Conservation (phyloP, 37 sponge, comb jelly and placozoan species). For the Petrosia ficiformis region DNA sequence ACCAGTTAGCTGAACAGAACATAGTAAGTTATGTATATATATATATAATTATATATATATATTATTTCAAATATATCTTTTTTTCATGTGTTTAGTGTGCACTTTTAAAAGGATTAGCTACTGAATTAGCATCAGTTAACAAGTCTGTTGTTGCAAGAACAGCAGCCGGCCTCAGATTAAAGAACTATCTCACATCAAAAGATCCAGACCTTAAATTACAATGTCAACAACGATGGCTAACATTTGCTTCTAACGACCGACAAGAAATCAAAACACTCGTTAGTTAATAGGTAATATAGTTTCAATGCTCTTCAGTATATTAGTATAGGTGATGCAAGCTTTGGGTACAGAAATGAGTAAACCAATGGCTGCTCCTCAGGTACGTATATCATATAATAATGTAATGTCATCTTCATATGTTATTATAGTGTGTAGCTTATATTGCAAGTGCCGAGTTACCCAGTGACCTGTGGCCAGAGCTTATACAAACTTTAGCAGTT, state of each 20-base stretch:
- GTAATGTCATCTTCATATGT: not conserved
- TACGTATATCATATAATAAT: not conserved
- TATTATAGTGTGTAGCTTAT: constrained; percentile 84
- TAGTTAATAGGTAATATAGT: constrained; percentile 7
- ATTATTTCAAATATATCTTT: not conserved
- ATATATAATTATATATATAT: not conserved
- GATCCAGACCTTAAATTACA: constrained; percentile 53
- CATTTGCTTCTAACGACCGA: constrained; percentile 48
- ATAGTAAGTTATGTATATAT: constrained; percentile 36
- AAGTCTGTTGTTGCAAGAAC: constrained; percentile 68
- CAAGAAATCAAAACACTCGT: constrained; percentile 75
- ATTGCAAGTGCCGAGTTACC: constrained; percentile 93
- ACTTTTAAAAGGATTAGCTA: constrained; percentile 76
- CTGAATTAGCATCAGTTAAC: constrained; percentile 60
- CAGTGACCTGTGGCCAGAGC: constrained; percentile 72
- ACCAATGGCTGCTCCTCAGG: constrained; percentile 5
- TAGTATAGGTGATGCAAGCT: constrained; percentile 68
- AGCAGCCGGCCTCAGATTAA: constrained; percentile 97
- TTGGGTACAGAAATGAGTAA: constrained; percentile 86
- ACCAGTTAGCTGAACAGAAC: constrained; percentile 52
- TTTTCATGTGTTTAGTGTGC: constrained; percentile 46
- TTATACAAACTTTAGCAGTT: constrained; percentile 49
- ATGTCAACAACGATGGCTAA: constrained; percentile 82
- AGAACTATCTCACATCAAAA: constrained; percentile 95
- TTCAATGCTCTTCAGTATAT: not conserved